phyloP scores from a whole-genome alignment of 1,140 invertebrate genomes.

The Sminthurinus signatus region DNA sequence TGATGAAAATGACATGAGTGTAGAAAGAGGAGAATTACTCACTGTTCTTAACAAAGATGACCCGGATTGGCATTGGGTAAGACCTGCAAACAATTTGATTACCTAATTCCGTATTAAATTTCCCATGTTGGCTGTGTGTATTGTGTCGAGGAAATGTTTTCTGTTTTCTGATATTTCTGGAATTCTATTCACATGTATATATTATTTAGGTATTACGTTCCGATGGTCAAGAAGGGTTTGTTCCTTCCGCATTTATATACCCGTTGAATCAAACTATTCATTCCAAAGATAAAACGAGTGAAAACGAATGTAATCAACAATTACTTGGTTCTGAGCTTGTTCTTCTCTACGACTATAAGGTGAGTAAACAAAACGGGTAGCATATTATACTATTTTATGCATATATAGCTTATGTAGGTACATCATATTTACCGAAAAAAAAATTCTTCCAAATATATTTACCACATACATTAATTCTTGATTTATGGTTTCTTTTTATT shows the following conservation, averaged over 20 bases:
- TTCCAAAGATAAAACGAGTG: constrained; percentile 48
- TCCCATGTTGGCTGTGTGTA: too few species aligned
- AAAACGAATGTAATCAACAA: constrained; percentile 1
- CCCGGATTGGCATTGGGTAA: constrained; percentile 94
- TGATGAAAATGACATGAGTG: constrained; percentile 90
- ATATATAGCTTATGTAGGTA: constrained; percentile 17
- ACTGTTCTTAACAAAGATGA: constrained; percentile 86
- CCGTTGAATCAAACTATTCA: constrained; percentile 73
- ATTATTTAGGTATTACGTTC: constrained; percentile 78
- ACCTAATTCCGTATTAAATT: too few species aligned
- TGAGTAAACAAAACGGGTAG: too few species aligned
- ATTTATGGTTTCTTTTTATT: neutral
- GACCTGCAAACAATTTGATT: too few species aligned
- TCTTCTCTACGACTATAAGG: constrained; percentile 90
- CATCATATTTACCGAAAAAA: too few species aligned
- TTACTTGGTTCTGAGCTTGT: constrained; percentile 74
- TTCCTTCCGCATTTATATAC: constrained; percentile 90
- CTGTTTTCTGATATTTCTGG: too few species aligned
- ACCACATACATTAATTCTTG: neutral
- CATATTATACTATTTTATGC: too few species aligned
- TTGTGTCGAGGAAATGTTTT: too few species aligned
- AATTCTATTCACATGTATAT: too few species aligned
- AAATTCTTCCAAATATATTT: too few species aligned
- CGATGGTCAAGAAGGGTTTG: constrained; percentile 91
- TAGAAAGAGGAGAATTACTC: constrained; percentile 88